Evolutionary conservation across 2,113 vertebrate genomes (phyloP).

Genomic region (Ictidomys tridecemlineatus): DNA sequence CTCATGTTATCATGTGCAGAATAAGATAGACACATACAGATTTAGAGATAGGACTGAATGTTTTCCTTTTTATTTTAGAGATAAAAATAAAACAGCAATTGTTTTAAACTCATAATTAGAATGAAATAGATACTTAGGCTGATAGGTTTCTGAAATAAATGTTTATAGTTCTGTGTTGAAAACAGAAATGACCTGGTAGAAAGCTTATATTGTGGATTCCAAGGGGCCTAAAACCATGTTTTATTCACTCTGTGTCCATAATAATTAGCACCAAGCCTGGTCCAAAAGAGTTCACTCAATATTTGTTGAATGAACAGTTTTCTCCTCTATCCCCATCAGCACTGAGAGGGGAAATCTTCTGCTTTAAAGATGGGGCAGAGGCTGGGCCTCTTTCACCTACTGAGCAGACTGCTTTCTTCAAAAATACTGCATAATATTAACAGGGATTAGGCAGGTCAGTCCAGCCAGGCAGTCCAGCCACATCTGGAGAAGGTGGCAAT

Average conservation of each 20-base stretch:
- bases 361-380: neutral
- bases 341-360: neutral
- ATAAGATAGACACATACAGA: neutral
- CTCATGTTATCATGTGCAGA: neutral
- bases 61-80: neutral
- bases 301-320: neutral
- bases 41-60: neutral
- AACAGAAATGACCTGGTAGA: neutral
- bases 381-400: neutral
- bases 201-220: neutral
- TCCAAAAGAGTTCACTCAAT: neutral
- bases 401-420: neutral
- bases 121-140: neutral
- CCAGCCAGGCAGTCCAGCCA: neutral
- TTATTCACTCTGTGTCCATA: neutral
- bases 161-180: neutral
- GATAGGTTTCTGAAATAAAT: conserved; percentile 5
- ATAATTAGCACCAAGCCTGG: neutral
- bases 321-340: neutral
- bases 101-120: neutral
- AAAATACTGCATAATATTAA: neutral
- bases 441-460: neutral
- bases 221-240: neutral
- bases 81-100: conserved; percentile 6
- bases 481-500: neutral